Base-by-base conservation (phyloP, 2,888 invertebrate species). In the Agrochola lota region DNA sequence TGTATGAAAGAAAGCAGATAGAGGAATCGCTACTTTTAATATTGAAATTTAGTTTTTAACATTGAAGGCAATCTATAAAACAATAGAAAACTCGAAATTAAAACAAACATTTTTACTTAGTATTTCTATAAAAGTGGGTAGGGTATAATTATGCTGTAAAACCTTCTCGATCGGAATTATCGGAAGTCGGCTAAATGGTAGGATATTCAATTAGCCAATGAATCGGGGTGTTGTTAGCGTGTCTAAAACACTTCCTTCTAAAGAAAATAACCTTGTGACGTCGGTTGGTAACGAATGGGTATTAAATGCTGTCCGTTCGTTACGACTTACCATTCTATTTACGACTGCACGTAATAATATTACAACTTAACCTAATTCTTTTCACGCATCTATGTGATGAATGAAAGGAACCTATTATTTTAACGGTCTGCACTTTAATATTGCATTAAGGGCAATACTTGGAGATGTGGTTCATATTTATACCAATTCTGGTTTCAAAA, bases 311-410 rank as follows among this genome's bases (percentile, higher is more conserved):
- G 66, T 62, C 80, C 30, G 77, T 57, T 30, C 3, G 80, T 71
- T 84, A 84, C 81, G 81, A 66, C 66, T 59, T 40, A 64, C 78
- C 59, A 76, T 87, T 84, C 62, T 73, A 79, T 73, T 75, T 69
- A 76, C 52, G 87, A 77, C 60, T 77, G 64, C 70, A 71, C 67
- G 78, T 85, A 78, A 85, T 85, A 87, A 78, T 76, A 81, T 87
- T 85, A 64, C 62, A 70, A 75, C 80, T 85, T 78, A 86, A 78
- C 86, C 79, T 78, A 86, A 78, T 88, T 86, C 35, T 80, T 74
- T 83, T 74, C 67, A 83, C 60, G 75, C 69, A 73, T 74, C 68
- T 59, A 72, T 60, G 60, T 74, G 71, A 73, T 79, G 66, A 77
- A 77, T 59, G 52, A 43, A 66, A 82, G 40, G 30, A 35, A 40